These are phyloP conservation scores for Ophioninae sp. DNA, from an alignment of 2,888 invertebrate genomes.

Conservation along the genomic window DNA sequence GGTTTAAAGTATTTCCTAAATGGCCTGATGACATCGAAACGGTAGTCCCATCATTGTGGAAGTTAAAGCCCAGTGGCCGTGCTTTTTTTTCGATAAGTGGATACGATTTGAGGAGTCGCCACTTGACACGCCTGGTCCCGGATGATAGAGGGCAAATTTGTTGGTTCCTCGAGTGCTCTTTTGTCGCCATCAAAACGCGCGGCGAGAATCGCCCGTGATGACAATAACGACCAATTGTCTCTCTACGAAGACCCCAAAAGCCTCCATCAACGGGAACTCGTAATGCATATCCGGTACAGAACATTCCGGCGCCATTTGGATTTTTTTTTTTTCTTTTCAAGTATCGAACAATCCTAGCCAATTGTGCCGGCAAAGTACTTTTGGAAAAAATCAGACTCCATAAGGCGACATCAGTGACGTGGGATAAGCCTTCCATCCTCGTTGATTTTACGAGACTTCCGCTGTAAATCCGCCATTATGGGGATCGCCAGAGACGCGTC, in stretches of 20 bases:
- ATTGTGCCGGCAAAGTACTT: background rate
- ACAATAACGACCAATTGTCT: conserved; percentile 8
- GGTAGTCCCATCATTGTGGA: background rate
- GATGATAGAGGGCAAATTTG: conserved; percentile 28
- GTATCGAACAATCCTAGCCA: background rate
- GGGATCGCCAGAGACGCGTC: conserved; percentile 10
- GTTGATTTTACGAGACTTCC: background rate
- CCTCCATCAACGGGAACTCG: background rate
- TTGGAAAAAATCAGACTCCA: background rate
- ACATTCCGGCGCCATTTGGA: background rate
- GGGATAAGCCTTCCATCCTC: background rate
- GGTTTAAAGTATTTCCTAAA: background rate
- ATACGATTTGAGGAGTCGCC: conserved; percentile 20
- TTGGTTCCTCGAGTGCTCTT: conserved; percentile 35
- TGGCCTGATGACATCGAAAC: background rate
- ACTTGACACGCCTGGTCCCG: conserved; percentile 39
- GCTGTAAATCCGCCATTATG: conserved; percentile 5
- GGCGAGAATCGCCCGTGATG: background rate
- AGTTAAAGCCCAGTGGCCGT: background rate
- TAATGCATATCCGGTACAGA: background rate
- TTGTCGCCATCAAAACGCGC: conserved; percentile 9
- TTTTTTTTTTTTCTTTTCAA: background rate
- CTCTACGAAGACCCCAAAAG: background rate
- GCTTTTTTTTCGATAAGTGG: conserved; percentile 22
- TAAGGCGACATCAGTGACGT: background rate